Evolutionary conservation across 2,888 invertebrate species (phyloP).

Genomic region (Trachelus stipa): DNA sequence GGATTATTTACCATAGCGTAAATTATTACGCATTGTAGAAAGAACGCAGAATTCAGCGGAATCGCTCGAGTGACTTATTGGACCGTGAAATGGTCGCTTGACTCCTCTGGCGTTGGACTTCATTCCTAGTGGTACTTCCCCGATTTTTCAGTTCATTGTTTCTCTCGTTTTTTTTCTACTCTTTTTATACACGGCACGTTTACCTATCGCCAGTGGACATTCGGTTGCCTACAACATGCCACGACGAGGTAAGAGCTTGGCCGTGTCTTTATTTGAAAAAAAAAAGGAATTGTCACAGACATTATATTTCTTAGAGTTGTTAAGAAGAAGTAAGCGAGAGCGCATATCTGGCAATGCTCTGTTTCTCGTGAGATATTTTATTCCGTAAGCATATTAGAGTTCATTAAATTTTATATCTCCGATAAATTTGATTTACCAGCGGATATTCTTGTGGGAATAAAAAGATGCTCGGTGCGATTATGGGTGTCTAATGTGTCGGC

Average conservation of each 20-base stretch:
- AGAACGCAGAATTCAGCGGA: not conserved
- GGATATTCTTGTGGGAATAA: not conserved
- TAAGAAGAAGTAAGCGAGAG: not conserved
- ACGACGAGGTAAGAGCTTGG: not conserved
- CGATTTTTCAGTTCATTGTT: not conserved
- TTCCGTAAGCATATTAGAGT: not conserved
- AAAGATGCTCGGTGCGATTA: not conserved
- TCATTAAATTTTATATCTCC: not conserved
- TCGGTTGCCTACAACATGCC: not conserved
- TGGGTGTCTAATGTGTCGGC: not conserved
- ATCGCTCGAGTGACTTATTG: constrained; percentile 27
- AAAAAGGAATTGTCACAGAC: not conserved
- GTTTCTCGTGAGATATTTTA: not conserved
- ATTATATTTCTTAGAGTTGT: not conserved
- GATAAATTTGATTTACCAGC: not conserved
- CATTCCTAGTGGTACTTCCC: not conserved
- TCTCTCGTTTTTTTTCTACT: not conserved
- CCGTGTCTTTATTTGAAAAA: not conserved
- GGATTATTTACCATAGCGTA: constrained; percentile 12
- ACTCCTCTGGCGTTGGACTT: not conserved
- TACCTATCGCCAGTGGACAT: not conserved
- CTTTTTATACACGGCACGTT: not conserved
- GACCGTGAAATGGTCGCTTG: constrained; percentile 31
- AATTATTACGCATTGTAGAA: constrained; percentile 10
- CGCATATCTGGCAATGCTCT: not conserved